These are phyloP conservation scores for Micropterix aruncella DNA, from an alignment of 2,888 invertebrate genomes.

Conservation along the genomic window DNA sequence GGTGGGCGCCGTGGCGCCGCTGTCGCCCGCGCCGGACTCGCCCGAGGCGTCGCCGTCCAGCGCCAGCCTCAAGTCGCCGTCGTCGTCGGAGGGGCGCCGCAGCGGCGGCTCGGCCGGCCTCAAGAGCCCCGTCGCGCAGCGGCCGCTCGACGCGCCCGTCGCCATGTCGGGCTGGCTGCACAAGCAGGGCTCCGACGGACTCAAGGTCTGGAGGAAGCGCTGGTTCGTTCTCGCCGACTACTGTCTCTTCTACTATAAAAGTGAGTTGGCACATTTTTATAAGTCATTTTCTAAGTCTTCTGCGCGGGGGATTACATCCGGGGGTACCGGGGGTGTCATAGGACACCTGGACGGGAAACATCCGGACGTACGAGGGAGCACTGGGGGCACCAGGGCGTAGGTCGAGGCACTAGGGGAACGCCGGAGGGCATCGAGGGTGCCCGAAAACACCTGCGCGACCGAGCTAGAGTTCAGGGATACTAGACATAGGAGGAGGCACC, in stretches of 20 bases:
- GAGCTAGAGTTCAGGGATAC: no score
- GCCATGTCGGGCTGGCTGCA: slow-evolving; percentile 81
- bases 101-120: slow-evolving; percentile 45
- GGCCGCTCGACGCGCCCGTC: slow-evolving; percentile 73
- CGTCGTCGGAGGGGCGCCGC: slow-evolving; percentile 28
- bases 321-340: no score
- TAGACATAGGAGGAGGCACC: no score
- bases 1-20: slow-evolving; percentile 13
- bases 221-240: slow-evolving; percentile 93
- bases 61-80: slow-evolving; percentile 33
- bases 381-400: no score
- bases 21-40: slow-evolving; percentile 11
- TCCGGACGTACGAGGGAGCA: no score
- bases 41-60: slow-evolving; percentile 33
- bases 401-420: no score
- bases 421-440: no score
- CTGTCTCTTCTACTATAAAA: slow-evolving; percentile 89
- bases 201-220: slow-evolving; percentile 88
- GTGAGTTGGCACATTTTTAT: no score
- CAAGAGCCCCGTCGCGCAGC: slow-evolving; percentile 70
- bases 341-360: no score
- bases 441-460: no score
- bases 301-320: no score
- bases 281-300: no score
- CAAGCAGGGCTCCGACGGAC: slow-evolving; percentile 85